Evolutionary conservation across 2,797 vertebrate genomes (phyloP).

Genomic region (Rhynchotus rufescens): DNA sequence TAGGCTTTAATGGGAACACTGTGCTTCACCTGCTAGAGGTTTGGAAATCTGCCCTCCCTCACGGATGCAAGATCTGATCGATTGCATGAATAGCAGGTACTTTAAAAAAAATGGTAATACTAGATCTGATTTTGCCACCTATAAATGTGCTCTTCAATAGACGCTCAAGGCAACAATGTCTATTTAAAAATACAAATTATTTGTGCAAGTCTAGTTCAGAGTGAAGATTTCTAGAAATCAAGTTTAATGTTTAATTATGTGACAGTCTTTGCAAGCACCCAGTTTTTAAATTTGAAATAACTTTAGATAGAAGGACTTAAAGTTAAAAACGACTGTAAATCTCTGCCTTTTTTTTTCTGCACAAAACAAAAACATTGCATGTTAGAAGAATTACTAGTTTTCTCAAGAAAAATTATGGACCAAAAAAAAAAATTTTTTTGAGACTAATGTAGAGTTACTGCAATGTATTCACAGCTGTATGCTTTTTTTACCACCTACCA

Average conservation of each 20-base stretch:
- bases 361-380: background rate
- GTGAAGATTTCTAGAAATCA: background rate
- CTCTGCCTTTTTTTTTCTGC: background rate
- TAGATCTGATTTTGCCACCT: accelerated
- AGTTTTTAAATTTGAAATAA: background rate
- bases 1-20: background rate
- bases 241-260: accelerated
- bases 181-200: background rate
- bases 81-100: accelerated
- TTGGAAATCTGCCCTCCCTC: background rate
- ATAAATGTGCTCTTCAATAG: accelerated
- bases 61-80: background rate
- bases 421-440: background rate
- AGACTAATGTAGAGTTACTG: background rate
- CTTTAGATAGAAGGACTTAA: background rate
- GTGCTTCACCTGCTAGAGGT: background rate
- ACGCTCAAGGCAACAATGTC: background rate
- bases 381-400: background rate
- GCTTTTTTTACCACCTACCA: background rate
- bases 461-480: background rate
- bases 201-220: accelerated
- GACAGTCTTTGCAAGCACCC: accelerated
- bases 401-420: background rate
- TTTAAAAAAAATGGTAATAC: accelerated
- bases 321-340: background rate